Percentiles rank a stretch among this genome's conserved stretches.
These are phyloP conservation scores for Ernsta delagoae DNA, from an alignment of 2,888 invertebrate species.

Conservation along the genomic window DNA sequence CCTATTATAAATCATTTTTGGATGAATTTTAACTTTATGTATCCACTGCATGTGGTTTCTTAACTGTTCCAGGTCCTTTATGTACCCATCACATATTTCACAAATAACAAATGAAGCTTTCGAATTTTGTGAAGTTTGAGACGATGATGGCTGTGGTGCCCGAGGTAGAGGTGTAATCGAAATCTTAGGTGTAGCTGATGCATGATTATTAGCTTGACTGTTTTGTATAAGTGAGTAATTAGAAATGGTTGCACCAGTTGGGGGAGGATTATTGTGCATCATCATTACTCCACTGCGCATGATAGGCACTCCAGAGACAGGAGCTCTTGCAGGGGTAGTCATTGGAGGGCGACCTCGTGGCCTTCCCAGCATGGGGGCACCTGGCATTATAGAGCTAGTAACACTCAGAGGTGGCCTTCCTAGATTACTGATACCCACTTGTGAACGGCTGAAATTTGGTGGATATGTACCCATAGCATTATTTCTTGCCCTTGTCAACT, in stretches of 20 bases:
- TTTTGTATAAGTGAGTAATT: conserved; percentile 75
- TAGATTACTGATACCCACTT: conserved; percentile 74
- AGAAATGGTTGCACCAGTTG: conserved; percentile 70
- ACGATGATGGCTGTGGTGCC: conserved; percentile 81
- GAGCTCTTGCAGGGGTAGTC: conserved; percentile 58
- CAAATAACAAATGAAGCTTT: conserved; percentile 97
- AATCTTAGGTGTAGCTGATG: conserved; percentile 93
- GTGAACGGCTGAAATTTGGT: conserved; percentile 77
- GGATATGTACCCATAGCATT: conserved; percentile 77
- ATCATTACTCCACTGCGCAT: conserved; percentile 85
- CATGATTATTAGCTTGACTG: conserved; percentile 60
- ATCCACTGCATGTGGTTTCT: conserved; percentile 99
- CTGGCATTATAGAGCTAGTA: conserved; percentile 56
- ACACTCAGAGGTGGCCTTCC: conserved; percentile 68
- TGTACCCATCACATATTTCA: conserved; percentile 98
- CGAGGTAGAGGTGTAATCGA: conserved; percentile 96
- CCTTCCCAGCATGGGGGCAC: conserved; percentile 67
- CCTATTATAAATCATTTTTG: conserved; percentile 97
- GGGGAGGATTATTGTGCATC: conserved; percentile 86
- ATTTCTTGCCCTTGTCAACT: conserved; percentile 79
- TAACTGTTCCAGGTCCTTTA: conserved; percentile 97
- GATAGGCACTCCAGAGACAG: conserved; percentile 77
- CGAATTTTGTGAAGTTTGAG: conserved; percentile 67
- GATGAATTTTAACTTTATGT: conserved; percentile 98
- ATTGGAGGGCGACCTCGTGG: conserved; percentile 80